Evolutionary conservation across 2,888 invertebrate genomes (phyloP).

Genomic region (Synanthedon vespiformis): DNA sequence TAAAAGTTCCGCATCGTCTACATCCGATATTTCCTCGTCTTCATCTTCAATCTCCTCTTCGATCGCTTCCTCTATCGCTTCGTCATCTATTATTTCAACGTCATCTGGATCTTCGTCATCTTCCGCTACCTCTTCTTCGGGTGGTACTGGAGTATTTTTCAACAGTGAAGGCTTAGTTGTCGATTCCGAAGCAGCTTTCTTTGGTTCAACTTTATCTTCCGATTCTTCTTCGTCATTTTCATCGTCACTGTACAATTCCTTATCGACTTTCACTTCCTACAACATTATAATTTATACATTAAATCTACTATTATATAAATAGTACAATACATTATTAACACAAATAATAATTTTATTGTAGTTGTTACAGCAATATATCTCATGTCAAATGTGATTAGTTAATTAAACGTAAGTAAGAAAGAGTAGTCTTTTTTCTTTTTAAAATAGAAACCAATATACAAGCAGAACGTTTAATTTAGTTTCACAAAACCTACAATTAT

Average conservation of each 20-base stretch:
- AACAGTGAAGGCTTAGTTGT: constrained; percentile 15
- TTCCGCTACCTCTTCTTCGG: constrained; percentile 22
- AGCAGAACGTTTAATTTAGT: too few relatives aligned
- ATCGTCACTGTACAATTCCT: constrained; percentile 50
- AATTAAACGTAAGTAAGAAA: too few relatives aligned
- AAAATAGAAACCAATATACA: too few relatives aligned
- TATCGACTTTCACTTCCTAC: constrained; percentile 26
- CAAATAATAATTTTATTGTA: too few relatives aligned
- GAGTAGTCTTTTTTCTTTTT: too few relatives aligned
- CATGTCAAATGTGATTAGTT: too few relatives aligned
- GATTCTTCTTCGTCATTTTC: constrained; percentile 53
- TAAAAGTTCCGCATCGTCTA: constrained; percentile 78
- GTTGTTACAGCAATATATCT: too few relatives aligned
- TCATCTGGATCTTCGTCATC: constrained; percentile 47
- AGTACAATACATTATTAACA: neutral
- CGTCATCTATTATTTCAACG: constrained; percentile 58
- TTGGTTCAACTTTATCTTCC: constrained; percentile 36
- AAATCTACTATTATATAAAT: neutral
- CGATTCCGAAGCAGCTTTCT: constrained; percentile 30
- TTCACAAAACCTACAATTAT: too few relatives aligned
- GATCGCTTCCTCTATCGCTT: constrained; percentile 60
- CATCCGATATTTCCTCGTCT: constrained; percentile 71
- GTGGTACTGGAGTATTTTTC: constrained; percentile 16
- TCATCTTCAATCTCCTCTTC: constrained; percentile 60
- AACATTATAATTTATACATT: constrained; percentile 5